Evolutionary conservation across 2,113 vertebrate species (phyloP).

Genomic region (Circaetus gallicus): DNA sequence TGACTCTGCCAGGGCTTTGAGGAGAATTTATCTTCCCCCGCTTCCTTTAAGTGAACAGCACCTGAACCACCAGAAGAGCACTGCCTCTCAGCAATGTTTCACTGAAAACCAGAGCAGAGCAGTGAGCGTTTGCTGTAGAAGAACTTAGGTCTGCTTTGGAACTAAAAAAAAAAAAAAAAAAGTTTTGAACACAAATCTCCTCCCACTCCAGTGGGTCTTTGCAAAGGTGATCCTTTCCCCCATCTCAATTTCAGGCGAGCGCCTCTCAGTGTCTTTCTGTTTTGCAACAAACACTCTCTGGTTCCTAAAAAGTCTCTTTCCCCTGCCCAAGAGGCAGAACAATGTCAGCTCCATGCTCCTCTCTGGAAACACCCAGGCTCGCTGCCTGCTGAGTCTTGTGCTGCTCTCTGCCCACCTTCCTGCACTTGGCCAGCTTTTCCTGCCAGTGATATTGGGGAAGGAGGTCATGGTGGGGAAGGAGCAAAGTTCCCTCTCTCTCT

Average conservation of each 20-base stretch:
- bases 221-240: background rate
- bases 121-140: background rate
- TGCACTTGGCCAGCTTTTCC: background rate
- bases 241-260: fast-evolving
- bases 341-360: background rate
- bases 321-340: background rate
- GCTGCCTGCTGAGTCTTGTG: fast-evolving
- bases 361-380: background rate
- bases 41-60: background rate
- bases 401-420: background rate
- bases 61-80: background rate
- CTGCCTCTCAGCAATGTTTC: background rate
- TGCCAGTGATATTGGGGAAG: background rate
- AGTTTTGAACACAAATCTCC: background rate
- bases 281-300: background rate
- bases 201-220: background rate
- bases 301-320: background rate
- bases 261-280: background rate
- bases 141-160: background rate
- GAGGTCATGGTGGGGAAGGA: background rate
- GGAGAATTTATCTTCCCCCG: background rate
- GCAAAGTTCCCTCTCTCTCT: background rate
- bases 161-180: background rate
- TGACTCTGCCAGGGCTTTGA: background rate
- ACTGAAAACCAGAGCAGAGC: background rate